Conservation (phyloP, 2,888 invertebrate species). For the Panzeria rudis region DNA sequence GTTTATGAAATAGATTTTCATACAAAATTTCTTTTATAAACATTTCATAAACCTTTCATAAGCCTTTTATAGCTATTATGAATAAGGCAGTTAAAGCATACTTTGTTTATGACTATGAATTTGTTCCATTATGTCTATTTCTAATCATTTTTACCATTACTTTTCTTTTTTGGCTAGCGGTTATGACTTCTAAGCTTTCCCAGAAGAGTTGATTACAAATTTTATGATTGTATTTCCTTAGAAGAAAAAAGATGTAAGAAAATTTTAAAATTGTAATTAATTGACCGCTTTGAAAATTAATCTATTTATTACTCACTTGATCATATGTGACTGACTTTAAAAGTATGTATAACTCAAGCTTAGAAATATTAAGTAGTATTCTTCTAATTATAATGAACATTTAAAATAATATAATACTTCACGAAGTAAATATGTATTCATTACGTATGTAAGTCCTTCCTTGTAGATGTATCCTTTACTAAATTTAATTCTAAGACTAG, state of each 20-base stretch:
- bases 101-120: too few species aligned
- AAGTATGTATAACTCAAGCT: not conserved
- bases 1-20: too few species aligned
- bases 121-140: too few species aligned
- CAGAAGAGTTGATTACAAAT: not conserved
- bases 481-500: slow-evolving; percentile 25
- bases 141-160: too few species aligned
- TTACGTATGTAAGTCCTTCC: too few species aligned
- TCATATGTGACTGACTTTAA: not conserved
- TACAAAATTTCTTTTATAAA: too few species aligned
- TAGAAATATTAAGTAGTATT: not conserved
- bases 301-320: not conserved
- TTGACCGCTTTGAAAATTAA: not conserved
- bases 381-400: not conserved
- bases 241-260: not conserved
- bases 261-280: not conserved
- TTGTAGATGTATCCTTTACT: slow-evolving; percentile 2
- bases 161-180: too few species aligned
- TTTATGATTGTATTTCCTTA: not conserved
- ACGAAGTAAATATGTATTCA: too few species aligned
- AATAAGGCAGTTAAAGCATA: too few species aligned
- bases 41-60: too few species aligned
- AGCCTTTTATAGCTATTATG: too few species aligned
- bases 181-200: not conserved
- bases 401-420: not conserved